These are phyloP conservation scores for Synanthedon tipuliformis DNA, from an alignment of 2,888 invertebrate genomes.

Conservation along the genomic window DNA sequence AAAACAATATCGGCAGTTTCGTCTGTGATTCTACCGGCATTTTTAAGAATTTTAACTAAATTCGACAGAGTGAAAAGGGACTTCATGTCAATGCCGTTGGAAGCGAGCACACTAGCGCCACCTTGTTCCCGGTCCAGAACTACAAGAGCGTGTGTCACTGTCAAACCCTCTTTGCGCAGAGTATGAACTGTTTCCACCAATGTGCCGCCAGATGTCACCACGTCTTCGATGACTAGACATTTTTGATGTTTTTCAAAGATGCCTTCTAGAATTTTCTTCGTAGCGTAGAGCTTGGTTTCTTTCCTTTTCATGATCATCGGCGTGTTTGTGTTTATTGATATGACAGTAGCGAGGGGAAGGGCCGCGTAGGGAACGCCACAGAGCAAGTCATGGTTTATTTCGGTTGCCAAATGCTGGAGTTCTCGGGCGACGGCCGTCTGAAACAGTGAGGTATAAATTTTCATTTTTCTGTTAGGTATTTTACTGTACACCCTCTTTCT, in stretches of 20 bases:
- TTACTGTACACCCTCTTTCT: too few species aligned
- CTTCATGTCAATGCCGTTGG: conserved; percentile 77
- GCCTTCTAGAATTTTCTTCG: conserved; percentile 95
- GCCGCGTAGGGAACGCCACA: conserved; percentile 99
- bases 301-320: conserved; percentile 94
- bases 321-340: conserved; percentile 75
- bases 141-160: conserved; percentile 85
- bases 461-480: too few species aligned
- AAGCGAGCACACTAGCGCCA: conserved; percentile 77
- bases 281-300: conserved; percentile 94
- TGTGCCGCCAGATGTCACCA: conserved; percentile 92
- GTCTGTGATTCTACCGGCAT: conserved; percentile 72
- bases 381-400: conserved; percentile 73
- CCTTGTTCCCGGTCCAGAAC: conserved; percentile 96
- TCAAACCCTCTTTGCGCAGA: conserved; percentile 71
- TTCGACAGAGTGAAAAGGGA: conserved; percentile 76
- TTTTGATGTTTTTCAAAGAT: conserved; percentile 73
- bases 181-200: conserved; percentile 88
- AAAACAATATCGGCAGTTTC: conserved; percentile 47
- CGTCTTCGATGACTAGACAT: conserved; percentile 94
- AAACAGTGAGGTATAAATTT: too few species aligned
- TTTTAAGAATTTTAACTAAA: conserved; percentile 72
- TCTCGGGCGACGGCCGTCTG: conserved; percentile 47
- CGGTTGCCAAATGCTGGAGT: conserved; percentile 33
- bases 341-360: conserved; percentile 89